phyloP scores from a whole-genome alignment of 2,797 vertebrate species.

The Nannoperca australis region DNA sequence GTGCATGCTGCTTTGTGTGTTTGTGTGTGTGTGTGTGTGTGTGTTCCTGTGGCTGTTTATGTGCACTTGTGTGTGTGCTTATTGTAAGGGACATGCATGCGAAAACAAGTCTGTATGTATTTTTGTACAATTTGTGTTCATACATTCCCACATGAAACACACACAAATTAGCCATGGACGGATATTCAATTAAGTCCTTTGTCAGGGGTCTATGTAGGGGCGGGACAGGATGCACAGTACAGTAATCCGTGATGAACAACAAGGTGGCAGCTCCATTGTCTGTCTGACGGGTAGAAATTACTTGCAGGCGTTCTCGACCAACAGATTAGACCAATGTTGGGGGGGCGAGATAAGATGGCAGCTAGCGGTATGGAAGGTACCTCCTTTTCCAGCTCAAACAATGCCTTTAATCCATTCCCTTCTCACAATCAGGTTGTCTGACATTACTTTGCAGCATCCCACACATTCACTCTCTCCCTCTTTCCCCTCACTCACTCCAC shows the following conservation, averaged over 20 bases:
- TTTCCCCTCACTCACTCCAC: conserved; percentile 45
- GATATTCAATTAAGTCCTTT: conserved; percentile 86
- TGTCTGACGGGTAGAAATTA: conserved; percentile 85
- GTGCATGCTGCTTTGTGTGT: conserved; percentile 17
- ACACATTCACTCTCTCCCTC: conserved; percentile 59
- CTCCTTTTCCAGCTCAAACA: conserved; percentile 81
- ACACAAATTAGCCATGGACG: conserved; percentile 82
- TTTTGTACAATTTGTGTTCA: conserved; percentile 57
- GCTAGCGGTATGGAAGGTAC: conserved; percentile 76
- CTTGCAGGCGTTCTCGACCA: conserved; percentile 85
- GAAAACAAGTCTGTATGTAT: conserved; percentile 47
- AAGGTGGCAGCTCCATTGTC: conserved; percentile 87
- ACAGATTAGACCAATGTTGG: conserved; percentile 87
- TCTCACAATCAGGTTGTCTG: conserved; percentile 81
- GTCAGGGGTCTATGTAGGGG: conserved; percentile 81
- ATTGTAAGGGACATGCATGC: conserved; percentile 23
- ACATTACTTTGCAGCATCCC: conserved; percentile 83
- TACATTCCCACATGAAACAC: conserved; percentile 68
- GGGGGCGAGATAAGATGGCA: conserved; percentile 83
- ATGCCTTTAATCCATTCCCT: conserved; percentile 85
- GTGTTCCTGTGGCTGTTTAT: conserved; percentile 19
- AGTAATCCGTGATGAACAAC: conserved; percentile 86
- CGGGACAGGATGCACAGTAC: conserved; percentile 79
- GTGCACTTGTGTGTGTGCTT: conserved; percentile 19
- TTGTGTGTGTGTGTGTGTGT: background rate